Evolutionary conservation across 2,888 invertebrate genomes (phyloP), one percentile per base, ranked within the genome.

Genomic region (Dolichopus griseipennis): DNA sequence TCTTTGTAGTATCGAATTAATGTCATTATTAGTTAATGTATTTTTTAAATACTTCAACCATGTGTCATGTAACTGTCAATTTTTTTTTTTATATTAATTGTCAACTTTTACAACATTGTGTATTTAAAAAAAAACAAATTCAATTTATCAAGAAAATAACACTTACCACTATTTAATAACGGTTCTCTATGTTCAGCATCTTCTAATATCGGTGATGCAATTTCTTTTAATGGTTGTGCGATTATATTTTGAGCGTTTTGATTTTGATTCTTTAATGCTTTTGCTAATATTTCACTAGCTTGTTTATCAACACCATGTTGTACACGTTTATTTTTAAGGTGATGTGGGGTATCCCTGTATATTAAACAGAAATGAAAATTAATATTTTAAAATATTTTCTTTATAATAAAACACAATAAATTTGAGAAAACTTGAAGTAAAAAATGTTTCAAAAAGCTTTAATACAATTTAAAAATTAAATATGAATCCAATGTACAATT

Each of bases 281-380:
- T 82, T 66, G 79, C 78, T 67, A 81, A 73, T 69, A 90, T 87
- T 79, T 90, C 87, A 76, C 86, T 86, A 74, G 89, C 87, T 76
- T 90, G 88, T 81, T 89, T 90, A 77, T 90, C 89, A 72, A 84
- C 80, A 71, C 80, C 78, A 68, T 85, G 80, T 79, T 89, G 87
- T 75, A 97, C 92, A 78, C 97, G 90, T 82, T 97, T 97, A 85
- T 97, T 97, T 88, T 98, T 98, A 78, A 97, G 87, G 83, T 99
- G 97, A 85, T 99, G 98, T 66, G 99, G 99, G 27, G 99, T 99
- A 85, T 99, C 98, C 76, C 98, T 89, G 70, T 92, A 88, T 79
- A 93, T 90, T 71, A 95, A 87, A 70, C 67, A 66, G 18, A 61
- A 27, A 27, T 27, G 27, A 27, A 27, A 27, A 27, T 4, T 27